These are phyloP conservation scores for Papilio xuthus DNA, from an alignment of 1,140 invertebrate species.

Conservation along the genomic window DNA sequence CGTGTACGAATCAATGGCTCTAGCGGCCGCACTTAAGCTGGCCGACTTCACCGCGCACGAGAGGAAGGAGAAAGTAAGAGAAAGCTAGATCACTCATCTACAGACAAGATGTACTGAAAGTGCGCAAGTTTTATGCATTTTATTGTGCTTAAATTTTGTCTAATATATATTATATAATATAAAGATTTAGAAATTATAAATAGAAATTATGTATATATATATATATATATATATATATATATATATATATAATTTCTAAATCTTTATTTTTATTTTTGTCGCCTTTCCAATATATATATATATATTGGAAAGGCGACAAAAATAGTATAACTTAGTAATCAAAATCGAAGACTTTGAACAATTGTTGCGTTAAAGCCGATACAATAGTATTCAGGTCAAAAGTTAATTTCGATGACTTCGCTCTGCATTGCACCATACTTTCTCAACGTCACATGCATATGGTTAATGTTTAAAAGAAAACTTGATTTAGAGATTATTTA, in stretches of 20 bases:
- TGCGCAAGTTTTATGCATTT: neutral
- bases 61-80: slow-evolving; percentile 84
- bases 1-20: slow-evolving; percentile 90
- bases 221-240: too few species aligned
- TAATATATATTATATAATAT: neutral
- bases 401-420: neutral
- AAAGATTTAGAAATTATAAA: too few species aligned
- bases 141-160: neutral
- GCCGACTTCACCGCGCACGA: slow-evolving; percentile 82
- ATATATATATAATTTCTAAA: too few species aligned
- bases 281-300: too few species aligned
- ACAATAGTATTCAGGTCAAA: slow-evolving; percentile 11
- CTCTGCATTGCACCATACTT: neutral
- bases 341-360: neutral
- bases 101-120: slow-evolving; percentile 20
- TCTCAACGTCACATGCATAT: neutral
- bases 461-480: neutral
- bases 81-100: slow-evolving; percentile 32
- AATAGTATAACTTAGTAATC: neutral
- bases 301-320: neutral
- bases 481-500: too few species aligned
- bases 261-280: too few species aligned
- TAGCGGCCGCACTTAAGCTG: slow-evolving; percentile 92
- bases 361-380: neutral
- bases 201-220: too few species aligned